Base-by-base conservation (phyloP, 2,797 vertebrate genomes). In the Eupleurogrammus muticus region DNA sequence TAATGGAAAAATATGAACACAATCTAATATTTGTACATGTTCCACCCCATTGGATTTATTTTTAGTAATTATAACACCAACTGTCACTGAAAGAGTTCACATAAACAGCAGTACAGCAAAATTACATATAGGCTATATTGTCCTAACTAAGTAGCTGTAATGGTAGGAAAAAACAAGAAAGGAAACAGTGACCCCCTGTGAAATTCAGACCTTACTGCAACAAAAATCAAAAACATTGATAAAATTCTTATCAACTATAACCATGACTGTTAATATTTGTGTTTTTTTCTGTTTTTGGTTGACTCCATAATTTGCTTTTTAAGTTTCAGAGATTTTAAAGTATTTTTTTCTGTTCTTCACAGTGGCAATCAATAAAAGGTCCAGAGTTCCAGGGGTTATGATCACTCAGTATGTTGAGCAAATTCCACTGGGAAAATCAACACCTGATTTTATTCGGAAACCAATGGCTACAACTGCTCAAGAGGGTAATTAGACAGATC, bases 371-470 rank as follows among this genome's bases (percentile, higher is more conserved):
- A 88, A 85, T 66, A 96, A 90, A 89, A 94, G 91, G 70, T 95
- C 96, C 64, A 83, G 89, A 51, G 36, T 95, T 63, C 95, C 95
- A 1, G 96, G 97, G 2, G 96, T 98, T 54, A 75, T 77, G 16
- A 82, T 97, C 70, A 94, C 88, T 44, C 95, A 96, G 71, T 94
- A 88, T 87, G 90, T 96, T 28, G 93, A 96, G 17, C 46, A 88
- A 14, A 34, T 98, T 47, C 96, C 96, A 0, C 0, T 65, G 32
- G 96, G 96, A 66, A 94, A 92, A 83, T 91, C 94, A 9, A 90
- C 87, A 0, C 96, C 96, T 0, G 95, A 96, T 83, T 96, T 98
- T 62, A 89, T 78, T 65, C 89, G 84, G 63, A 98, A 96, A 83
- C 96, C 96, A 0, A 61, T 97, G 65, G 79, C 91, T 52, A 46